Evolutionary conservation across 2,797 vertebrate species (phyloP).

Genomic region (Macropus fuliginosus): DNA sequence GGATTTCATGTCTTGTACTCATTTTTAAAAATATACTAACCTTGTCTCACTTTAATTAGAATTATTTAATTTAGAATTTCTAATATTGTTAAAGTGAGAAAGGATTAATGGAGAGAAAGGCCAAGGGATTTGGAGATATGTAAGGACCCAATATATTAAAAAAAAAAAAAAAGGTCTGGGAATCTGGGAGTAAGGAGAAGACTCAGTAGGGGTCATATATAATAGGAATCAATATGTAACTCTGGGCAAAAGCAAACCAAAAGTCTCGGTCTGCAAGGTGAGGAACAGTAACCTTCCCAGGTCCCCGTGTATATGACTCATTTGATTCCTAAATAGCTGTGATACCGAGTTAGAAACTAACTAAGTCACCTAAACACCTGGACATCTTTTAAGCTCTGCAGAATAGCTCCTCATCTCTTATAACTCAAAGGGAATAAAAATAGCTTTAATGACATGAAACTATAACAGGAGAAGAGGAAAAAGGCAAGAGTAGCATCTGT

Average conservation of each 20-base stretch:
- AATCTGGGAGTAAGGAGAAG: not conserved
- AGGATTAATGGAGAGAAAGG: slow-evolving; percentile 34
- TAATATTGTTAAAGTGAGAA: slow-evolving; percentile 28
- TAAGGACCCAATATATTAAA: not conserved
- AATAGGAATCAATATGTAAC: slow-evolving; percentile 2
- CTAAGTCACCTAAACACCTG: not conserved
- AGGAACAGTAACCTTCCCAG: slow-evolving; percentile 4
- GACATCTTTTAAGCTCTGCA: not conserved
- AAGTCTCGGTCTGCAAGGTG: not conserved
- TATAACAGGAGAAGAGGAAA: not conserved
- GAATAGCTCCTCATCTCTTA: slow-evolving; percentile 13
- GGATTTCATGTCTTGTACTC: not conserved
- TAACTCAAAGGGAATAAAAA: slow-evolving; percentile 41
- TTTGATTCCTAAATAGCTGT: not conserved
- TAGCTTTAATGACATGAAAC: not conserved
- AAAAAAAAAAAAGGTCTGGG: not conserved
- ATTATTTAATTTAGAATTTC: not conserved
- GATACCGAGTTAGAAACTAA: slow-evolving; percentile 2
- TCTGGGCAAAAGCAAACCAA: not conserved
- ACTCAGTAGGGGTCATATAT: not conserved
- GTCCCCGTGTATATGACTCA: not conserved
- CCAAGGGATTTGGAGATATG: not conserved
- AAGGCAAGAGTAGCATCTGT: not conserved
- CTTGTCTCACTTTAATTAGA: too few species aligned
- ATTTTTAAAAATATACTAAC: not conserved